Conservation (phyloP, 2,113 vertebrate species). For the Pheucticus melanocephalus region DNA sequence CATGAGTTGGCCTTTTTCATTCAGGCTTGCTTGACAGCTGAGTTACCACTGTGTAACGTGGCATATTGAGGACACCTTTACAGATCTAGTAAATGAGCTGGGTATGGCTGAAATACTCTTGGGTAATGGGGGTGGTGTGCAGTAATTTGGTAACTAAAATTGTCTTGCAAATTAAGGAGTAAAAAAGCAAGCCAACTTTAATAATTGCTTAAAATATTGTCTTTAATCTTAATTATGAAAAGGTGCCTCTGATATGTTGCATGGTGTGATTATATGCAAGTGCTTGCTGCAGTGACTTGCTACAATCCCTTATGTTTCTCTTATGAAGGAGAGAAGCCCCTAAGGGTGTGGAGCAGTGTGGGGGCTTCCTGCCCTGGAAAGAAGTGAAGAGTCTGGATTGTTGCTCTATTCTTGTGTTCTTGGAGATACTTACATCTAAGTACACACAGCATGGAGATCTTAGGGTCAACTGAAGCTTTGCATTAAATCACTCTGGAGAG, state of each 20-base stretch:
- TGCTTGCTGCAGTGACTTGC: not conserved
- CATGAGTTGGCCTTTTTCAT: constrained; percentile 27
- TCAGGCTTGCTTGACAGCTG: not conserved
- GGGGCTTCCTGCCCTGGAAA: not conserved
- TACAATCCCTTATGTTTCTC: fast-evolving
- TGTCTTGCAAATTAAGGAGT: constrained; percentile 32
- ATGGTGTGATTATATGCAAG: not conserved
- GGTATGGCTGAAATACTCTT: not conserved
- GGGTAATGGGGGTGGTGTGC: not conserved
- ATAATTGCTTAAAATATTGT: not conserved
- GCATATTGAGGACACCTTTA: not conserved
- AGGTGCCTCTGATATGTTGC: not conserved
- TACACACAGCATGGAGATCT: fast-evolving
- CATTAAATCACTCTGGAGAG: not conserved
- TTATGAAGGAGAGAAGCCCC: not conserved
- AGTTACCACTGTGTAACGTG: not conserved
- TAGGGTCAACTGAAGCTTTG: not conserved
- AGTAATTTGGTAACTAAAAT: constrained; percentile 22
- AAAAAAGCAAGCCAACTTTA: constrained; percentile 38
- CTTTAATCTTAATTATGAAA: constrained; percentile 16
- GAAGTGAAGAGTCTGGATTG: not conserved
- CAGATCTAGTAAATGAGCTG: not conserved
- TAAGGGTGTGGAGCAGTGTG: not conserved
- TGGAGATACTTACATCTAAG: not conserved
- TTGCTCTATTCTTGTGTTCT: not conserved